These are phyloP conservation scores for Gambusia yucatana DNA, from an alignment of 2,797 vertebrate species.

Conservation along the genomic window DNA sequence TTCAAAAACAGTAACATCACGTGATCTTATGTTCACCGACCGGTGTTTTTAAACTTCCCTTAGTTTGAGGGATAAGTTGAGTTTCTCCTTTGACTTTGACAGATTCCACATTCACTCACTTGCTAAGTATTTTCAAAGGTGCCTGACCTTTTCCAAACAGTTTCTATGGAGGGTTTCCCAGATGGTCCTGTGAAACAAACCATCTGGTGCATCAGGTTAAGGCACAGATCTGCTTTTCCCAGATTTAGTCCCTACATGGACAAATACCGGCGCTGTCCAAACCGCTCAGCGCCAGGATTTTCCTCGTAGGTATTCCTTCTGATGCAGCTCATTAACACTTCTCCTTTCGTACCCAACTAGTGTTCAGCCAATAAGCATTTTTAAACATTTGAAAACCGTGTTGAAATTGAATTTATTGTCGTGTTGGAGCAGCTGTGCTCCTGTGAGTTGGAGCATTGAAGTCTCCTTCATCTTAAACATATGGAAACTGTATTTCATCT, in stretches of 20 bases:
- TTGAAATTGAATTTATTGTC: neutral
- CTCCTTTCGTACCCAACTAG: neutral
- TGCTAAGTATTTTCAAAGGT: constrained; percentile 11
- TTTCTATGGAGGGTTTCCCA: neutral
- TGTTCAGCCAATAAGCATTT: neutral
- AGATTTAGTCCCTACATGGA: constrained; percentile 3
- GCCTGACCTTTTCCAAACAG: constrained; percentile 8
- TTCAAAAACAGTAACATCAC: neutral
- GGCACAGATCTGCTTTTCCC: constrained; percentile 1
- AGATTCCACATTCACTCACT: neutral
- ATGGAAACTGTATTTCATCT: neutral
- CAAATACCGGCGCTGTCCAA: neutral
- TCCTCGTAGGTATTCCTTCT: neutral
- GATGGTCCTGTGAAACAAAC: constrained; percentile 9
- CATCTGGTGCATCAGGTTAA: constrained; percentile 8
- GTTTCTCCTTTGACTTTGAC: neutral
- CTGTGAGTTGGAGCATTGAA: neutral
- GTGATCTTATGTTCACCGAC: neutral
- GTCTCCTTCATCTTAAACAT: neutral
- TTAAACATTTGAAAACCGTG: neutral
- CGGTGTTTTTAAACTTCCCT: neutral
- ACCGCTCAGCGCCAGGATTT: neutral
- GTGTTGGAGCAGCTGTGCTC: neutral
- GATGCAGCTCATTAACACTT: neutral
- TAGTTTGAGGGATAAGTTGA: neutral